These are phyloP conservation scores for Anguilla obscura DNA, from an alignment of 2,797 vertebrate genomes.

Conservation along the genomic window DNA sequence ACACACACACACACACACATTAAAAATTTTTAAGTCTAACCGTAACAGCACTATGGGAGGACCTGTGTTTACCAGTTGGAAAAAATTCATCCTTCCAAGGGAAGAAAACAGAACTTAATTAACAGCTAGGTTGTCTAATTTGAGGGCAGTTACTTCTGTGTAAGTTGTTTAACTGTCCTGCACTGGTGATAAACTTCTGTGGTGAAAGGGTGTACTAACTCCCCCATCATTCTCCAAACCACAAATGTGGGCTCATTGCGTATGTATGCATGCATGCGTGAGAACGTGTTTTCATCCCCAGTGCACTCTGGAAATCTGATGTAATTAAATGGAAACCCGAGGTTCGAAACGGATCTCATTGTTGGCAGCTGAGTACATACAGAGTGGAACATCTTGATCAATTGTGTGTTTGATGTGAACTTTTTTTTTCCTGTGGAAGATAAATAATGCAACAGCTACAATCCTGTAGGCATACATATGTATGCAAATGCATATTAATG, in stretches of 20 bases:
- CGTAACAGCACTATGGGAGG: not conserved
- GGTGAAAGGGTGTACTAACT: slow-evolving; percentile 15
- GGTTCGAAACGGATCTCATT: slow-evolving; percentile 20
- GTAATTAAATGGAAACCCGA: slow-evolving; percentile 30
- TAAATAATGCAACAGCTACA: slow-evolving; percentile 20
- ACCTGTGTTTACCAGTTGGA: not conserved
- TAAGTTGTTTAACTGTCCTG: not conserved
- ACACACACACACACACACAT: slow-evolving; percentile 15
- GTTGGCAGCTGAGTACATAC: slow-evolving; percentile 16
- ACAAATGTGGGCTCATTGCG: not conserved
- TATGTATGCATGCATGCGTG: not conserved
- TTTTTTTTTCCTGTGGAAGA: slow-evolving; percentile 1
- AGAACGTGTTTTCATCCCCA: not conserved
- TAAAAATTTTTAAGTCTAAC: not conserved
- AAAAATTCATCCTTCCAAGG: not conserved
- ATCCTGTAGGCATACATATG: not conserved
- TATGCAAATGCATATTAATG: not conserved
- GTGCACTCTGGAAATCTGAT: slow-evolving; percentile 15
- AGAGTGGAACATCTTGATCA: slow-evolving; percentile 18
- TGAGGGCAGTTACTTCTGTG: slow-evolving; percentile 12
- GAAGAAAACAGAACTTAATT: not conserved
- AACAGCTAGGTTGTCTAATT: slow-evolving; percentile 12
- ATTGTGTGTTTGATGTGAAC: not conserved
- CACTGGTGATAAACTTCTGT: slow-evolving; percentile 11
- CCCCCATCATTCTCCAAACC: slow-evolving; percentile 7